Conservation (phyloP, 2,797 vertebrate species). For the Rhinoraja longicauda region DNA sequence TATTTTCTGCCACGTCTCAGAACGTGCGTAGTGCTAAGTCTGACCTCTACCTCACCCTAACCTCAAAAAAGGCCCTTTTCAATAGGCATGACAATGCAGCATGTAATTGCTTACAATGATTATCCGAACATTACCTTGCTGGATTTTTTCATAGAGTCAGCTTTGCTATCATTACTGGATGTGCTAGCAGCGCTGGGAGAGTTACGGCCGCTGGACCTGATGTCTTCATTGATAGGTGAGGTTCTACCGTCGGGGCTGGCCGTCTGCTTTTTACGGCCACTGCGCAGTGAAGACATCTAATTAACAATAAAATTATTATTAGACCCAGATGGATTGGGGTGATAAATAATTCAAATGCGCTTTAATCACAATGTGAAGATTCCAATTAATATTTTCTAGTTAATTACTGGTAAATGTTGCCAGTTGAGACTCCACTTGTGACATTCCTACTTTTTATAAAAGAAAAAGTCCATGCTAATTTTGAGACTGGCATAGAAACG, state of each 20-base stretch:
- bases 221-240: slow-evolving; percentile 88
- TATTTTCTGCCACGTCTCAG: slow-evolving; percentile 13
- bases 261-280: slow-evolving; percentile 97
- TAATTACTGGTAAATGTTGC: neutral
- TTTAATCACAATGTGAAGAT: slow-evolving; percentile 12
- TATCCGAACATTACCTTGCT: slow-evolving; percentile 66
- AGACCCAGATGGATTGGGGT: neutral
- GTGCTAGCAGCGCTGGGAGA: slow-evolving; percentile 94
- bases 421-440: neutral
- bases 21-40: neutral
- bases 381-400: slow-evolving; percentile 25
- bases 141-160: slow-evolving; percentile 80
- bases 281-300: slow-evolving; percentile 97
- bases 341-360: slow-evolving; percentile 7
- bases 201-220: slow-evolving; percentile 88
- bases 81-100: neutral
- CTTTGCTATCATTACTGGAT: slow-evolving; percentile 96
- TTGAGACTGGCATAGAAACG: neutral
- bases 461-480: neutral
- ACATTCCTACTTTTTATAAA: neutral
- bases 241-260: slow-evolving; percentile 90
- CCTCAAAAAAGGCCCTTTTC: neutral
- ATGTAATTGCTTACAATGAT: neutral
- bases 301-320: slow-evolving; percentile 24
- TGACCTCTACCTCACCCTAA: neutral